Conservation (phyloP, 2,113 vertebrate genomes). For the Ammodytes dubius region DNA sequence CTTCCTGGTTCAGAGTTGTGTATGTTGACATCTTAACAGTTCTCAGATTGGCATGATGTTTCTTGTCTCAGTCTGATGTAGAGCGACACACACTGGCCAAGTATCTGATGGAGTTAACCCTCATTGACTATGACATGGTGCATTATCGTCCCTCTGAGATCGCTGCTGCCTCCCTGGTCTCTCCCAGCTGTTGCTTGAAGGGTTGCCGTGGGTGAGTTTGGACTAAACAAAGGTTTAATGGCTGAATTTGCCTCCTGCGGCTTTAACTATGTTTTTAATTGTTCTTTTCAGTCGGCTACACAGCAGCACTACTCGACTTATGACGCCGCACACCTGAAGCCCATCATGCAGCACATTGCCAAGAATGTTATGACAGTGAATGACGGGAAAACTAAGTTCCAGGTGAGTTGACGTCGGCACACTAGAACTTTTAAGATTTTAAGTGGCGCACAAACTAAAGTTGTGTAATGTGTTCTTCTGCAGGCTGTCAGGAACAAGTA, state of each 20-base stretch:
- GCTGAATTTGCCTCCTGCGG: no score
- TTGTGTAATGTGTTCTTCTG: neutral
- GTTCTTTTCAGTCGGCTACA: constrained; percentile 82
- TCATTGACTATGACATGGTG: constrained; percentile 95
- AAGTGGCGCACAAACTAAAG: no score
- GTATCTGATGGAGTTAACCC: constrained; percentile 94
- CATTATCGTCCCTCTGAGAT: constrained; percentile 92
- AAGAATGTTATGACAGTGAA: constrained; percentile 91
- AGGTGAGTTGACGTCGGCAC: constrained; percentile 81
- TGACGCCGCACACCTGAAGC: constrained; percentile 82
- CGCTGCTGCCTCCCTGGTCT: constrained; percentile 90
- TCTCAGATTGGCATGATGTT: neutral
- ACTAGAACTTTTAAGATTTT: neutral
- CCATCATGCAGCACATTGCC: constrained; percentile 91
- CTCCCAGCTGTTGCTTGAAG: constrained; percentile 89
- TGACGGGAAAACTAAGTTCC: constrained; percentile 86
- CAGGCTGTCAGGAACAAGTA: constrained; percentile 94
- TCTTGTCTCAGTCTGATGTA: constrained; percentile 85
- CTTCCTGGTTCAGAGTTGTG: no score
- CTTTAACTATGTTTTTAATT: no score
- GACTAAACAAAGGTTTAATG: no score
- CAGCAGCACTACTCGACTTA: constrained; percentile 92
- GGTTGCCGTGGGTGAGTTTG: constrained; percentile 88
- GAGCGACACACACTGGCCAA: constrained; percentile 93
- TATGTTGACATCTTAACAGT: no score